Conservation (phyloP, 2,888 invertebrate genomes). For the Herminia tarsipennalis region DNA sequence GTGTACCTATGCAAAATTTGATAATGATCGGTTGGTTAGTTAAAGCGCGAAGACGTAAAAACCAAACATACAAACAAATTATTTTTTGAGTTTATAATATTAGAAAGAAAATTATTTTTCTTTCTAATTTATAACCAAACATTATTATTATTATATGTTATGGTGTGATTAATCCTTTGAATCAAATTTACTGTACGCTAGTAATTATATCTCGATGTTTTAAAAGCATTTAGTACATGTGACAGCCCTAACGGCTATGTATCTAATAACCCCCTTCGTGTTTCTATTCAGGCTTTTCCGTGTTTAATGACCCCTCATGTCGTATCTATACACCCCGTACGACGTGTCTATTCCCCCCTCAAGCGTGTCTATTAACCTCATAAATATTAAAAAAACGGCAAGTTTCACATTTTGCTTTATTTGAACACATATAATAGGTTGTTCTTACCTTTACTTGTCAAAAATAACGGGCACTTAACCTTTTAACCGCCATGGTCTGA, state of each 20-base stretch:
- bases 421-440: not conserved
- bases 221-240: no score
- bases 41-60: no score
- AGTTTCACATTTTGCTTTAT: constrained; percentile 3
- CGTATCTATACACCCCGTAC: constrained; percentile 2
- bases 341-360: not conserved
- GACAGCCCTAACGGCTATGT: constrained; percentile 1
- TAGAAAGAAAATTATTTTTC: no score
- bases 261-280: constrained; percentile 1
- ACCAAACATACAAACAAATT: no score
- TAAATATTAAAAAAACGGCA: constrained; percentile 5
- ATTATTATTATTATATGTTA: no score
- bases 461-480: not conserved
- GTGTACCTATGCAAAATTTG: constrained; percentile 2
- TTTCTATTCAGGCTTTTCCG: constrained; percentile 5
- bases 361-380: constrained; percentile 1
- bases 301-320: constrained; percentile 1
- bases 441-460: constrained; percentile 2
- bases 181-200: no score
- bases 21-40: no score
- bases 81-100: no score
- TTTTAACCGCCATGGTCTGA: no score
- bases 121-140: no score
- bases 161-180: no score
- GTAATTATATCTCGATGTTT: no score